Evolutionary conservation across 2,113 vertebrate genomes (phyloP).

Genomic region (Bos javanicus): DNA sequence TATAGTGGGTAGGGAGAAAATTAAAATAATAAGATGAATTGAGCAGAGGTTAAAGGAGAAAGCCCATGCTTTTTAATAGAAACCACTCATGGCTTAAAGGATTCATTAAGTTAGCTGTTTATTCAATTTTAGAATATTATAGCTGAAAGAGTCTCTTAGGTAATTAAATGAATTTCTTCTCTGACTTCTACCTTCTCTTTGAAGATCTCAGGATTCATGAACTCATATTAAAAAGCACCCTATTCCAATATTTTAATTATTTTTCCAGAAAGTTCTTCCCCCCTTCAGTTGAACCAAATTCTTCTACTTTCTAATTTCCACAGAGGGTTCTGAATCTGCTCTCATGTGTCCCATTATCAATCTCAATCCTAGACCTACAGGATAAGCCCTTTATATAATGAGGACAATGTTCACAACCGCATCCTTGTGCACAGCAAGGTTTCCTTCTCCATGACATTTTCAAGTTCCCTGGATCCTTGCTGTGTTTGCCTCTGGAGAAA

Average conservation of each 20-base stretch:
- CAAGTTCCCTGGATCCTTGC: not conserved
- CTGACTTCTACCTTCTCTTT: constrained; percentile 20
- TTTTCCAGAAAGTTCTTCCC: not conserved
- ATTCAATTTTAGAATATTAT: constrained; percentile 16
- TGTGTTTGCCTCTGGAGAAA: not conserved
- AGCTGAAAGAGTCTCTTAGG: not conserved
- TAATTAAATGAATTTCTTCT: constrained; percentile 20
- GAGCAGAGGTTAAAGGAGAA: not conserved
- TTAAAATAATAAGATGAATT: constrained; percentile 11
- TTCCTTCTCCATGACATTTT: not conserved
- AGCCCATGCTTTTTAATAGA: constrained; percentile 20
- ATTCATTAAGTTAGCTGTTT: constrained; percentile 17
- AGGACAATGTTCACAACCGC: not conserved
- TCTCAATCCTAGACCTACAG: not conserved
- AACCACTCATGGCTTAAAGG: constrained; percentile 2
- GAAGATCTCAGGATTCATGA: constrained; percentile 8
- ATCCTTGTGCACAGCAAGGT: not conserved
- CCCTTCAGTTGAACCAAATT: not conserved
- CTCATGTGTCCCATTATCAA: not conserved
- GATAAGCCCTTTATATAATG: not conserved
- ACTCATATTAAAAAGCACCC: not conserved
- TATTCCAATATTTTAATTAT: constrained; percentile 25
- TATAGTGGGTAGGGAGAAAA: not conserved
- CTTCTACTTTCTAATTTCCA: not conserved
- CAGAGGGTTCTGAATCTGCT: not conserved